Conservation (phyloP, 2,113 vertebrate species). For the Cyphomyrus plagiostoma region DNA sequence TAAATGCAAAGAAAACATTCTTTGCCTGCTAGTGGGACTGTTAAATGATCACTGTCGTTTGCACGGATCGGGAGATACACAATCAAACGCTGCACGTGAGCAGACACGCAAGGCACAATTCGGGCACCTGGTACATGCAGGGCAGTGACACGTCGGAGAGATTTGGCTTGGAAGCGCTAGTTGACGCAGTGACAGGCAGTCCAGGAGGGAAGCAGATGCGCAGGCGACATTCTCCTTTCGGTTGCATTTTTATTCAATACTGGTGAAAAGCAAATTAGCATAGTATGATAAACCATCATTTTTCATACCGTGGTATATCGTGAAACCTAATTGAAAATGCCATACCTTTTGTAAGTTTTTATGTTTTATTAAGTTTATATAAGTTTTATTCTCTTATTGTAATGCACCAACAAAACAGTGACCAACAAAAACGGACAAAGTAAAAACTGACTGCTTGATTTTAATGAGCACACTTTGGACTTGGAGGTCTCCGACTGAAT, state of each 20-base stretch:
- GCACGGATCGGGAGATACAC: too few relatives aligned
- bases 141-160: neutral
- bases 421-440: neutral
- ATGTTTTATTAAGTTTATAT: too few relatives aligned
- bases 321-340: neutral
- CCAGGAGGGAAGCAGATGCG: too few relatives aligned
- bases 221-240: neutral
- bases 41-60: neutral
- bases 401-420: neutral
- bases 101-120: neutral
- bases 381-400: neutral
- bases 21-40: neutral
- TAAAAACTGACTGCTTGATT: too few relatives aligned
- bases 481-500: too few relatives aligned
- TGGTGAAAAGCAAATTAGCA: neutral
- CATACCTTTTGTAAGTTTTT: neutral
- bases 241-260: neutral
- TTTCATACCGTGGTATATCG: too few relatives aligned
- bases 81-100: neutral
- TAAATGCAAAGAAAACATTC: neutral
- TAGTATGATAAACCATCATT: too few relatives aligned
- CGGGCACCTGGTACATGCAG: neutral
- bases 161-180: neutral
- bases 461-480: neutral
- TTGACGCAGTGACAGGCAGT: too few relatives aligned